Evolutionary conservation across 2,888 invertebrate genomes (phyloP), one percentile per base, ranked within the genome.

Genomic region (Choreutis nemorana): DNA sequence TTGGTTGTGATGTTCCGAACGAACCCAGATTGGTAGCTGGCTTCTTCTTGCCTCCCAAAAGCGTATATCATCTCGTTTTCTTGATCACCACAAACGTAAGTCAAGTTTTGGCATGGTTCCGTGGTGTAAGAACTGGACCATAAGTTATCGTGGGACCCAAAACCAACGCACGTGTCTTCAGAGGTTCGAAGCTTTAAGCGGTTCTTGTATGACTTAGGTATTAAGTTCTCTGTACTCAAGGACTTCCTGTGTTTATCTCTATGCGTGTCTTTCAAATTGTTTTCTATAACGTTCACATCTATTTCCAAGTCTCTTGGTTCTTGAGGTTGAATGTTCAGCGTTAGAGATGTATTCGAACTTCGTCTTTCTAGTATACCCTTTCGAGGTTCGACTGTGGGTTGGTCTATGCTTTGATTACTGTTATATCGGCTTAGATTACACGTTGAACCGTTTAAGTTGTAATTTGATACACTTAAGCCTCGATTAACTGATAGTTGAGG

Each of bases 321-420:
- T 26, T 68, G 63, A 0, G 67, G 64, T 32, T 67, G 70, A 21
- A 79, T 68, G 33, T 79, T 79, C 1, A 93, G 81, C 1, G 91
- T 92, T 5, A 93, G 65, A 28, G 91, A 91, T 0, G 91, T 91
- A 50, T 90, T 92, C 0, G 91, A 91, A 23, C 91, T 91, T 15
- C 92, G 80, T 37, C 92, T 81, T 49, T 89, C 89, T 26, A 89
- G 56, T 27, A 89, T 77, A 8, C 89, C 87, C 48, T 87, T 89
- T 1, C 58, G 55, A 1, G 62, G 65, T 44, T 78, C 77, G 0
- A 45, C 34, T 0, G 51, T 40, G 0, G 60, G 45, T 9, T 64
- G 71, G 14, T 79, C 80, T 25, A 80, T 79, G 29, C 80, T 81
- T 22, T 64, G 61, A 31, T 77, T 78, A 29, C 80, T 80, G 40